Percentiles rank a stretch among this genome's conserved stretches.
Evolutionary conservation across 2,888 invertebrate genomes (phyloP).

Genomic region (Nephrotoma guestfalica): DNA sequence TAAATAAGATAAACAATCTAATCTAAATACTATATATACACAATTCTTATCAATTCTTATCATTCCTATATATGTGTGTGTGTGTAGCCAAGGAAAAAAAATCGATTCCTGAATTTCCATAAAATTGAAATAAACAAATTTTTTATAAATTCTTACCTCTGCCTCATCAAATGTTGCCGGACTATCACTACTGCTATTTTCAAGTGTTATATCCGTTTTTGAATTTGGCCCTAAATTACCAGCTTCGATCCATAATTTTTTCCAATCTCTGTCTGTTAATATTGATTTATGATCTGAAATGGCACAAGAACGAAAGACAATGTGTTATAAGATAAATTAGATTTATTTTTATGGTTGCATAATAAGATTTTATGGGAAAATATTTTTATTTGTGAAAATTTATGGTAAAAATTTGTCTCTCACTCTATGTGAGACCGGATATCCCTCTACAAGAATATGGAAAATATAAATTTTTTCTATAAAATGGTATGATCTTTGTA

Average conservation of each 20-base stretch:
- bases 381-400: background rate
- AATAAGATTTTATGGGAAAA: background rate
- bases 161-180: conserved; percentile 32
- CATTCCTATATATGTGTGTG: background rate
- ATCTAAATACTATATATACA: background rate
- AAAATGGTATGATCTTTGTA: background rate
- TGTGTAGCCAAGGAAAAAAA: background rate
- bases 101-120: background rate
- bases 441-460: background rate
- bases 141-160: conserved; percentile 25
- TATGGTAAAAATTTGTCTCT: background rate
- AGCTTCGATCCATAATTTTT: conserved; percentile 32
- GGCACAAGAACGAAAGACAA: conserved; percentile 9
- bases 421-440: background rate
- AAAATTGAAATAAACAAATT: conserved; percentile 8
- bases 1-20: background rate
- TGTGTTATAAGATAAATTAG: background rate
- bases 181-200: conserved; percentile 27
- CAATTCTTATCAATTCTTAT: background rate
- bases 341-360: background rate
- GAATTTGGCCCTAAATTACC: conserved; percentile 30
- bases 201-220: conserved; percentile 30
- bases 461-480: background rate
- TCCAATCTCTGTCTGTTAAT: conserved; percentile 34
- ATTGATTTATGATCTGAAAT: conserved; percentile 33